Evolutionary conservation across 2,888 invertebrate species (phyloP).

Genomic region (Crematogaster levior): DNA sequence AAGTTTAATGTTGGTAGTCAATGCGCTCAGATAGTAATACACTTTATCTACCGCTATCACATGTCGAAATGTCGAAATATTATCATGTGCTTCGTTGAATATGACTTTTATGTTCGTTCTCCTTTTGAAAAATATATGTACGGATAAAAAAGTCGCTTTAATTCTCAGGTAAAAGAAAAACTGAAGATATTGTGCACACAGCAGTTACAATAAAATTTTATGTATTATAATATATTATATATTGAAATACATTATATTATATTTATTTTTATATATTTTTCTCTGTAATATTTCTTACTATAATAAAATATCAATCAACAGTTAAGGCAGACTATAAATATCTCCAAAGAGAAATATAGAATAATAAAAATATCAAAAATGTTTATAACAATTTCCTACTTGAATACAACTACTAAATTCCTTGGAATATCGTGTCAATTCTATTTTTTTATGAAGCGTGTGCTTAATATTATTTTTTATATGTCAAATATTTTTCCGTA

Average conservation of each 20-base stretch:
- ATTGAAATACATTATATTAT: too few species aligned
- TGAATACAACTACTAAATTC: background rate
- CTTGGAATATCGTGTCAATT: background rate
- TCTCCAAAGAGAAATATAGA: background rate
- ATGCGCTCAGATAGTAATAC: background rate
- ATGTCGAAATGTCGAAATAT: background rate
- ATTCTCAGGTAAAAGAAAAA: background rate
- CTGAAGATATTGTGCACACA: background rate
- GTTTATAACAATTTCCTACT: background rate
- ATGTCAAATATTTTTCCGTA: background rate
- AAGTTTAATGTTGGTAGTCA: conserved; percentile 11
- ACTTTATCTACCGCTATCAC: background rate
- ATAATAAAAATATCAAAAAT: background rate
- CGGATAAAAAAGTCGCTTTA: background rate
- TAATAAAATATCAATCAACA: background rate
- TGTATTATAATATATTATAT: background rate
- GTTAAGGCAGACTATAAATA: background rate
- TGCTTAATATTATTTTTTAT: background rate
- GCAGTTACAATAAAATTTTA: background rate
- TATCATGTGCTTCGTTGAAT: background rate
- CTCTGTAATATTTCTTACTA: background rate
- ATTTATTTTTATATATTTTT: background rate
- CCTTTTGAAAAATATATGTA: background rate
- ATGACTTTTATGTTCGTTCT: background rate
- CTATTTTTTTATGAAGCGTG: background rate